Percentiles rank a stretch among this genome's conserved stretches.
phyloP scores from a whole-genome alignment of 2,113 vertebrate species.

The Lathamus discolor region DNA sequence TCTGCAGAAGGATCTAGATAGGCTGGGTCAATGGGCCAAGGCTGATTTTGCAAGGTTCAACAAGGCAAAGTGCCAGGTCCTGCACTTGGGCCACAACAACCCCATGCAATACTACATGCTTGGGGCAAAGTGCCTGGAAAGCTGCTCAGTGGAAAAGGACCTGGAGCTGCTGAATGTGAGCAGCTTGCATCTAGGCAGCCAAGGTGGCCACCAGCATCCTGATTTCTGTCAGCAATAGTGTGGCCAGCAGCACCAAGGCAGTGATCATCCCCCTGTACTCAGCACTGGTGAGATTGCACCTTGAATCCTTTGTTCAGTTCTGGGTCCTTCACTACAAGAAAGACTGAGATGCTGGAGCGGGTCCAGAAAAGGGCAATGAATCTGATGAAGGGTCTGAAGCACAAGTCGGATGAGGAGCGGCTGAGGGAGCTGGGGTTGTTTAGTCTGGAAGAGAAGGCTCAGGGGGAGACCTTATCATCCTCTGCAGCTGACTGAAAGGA shows the following conservation, averaged over 20 bases:
- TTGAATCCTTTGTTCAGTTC: not conserved
- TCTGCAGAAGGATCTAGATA: not conserved
- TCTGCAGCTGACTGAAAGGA: not conserved
- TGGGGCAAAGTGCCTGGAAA: not conserved
- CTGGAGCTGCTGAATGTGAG: not conserved
- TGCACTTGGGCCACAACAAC: not conserved
- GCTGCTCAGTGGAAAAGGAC: fast-evolving
- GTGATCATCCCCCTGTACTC: fast-evolving
- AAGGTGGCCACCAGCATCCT: not conserved
- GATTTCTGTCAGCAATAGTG: not conserved
- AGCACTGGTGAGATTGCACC: not conserved
- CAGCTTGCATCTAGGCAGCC: not conserved
- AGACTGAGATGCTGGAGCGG: not conserved
- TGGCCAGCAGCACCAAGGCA: not conserved
- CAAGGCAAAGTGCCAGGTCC: not conserved
- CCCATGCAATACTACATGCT: not conserved
- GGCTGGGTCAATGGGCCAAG: not conserved
- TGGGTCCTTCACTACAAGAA: not conserved
- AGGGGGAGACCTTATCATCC: not conserved
- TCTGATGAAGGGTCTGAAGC: not conserved
- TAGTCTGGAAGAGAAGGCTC: not conserved
- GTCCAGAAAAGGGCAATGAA: not conserved
- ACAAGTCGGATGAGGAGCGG: not conserved
- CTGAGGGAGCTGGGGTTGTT: not conserved
- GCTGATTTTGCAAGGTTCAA: not conserved